These are phyloP conservation scores for Poecilia picta DNA, from an alignment of 2,797 vertebrate genomes.

Conservation along the genomic window DNA sequence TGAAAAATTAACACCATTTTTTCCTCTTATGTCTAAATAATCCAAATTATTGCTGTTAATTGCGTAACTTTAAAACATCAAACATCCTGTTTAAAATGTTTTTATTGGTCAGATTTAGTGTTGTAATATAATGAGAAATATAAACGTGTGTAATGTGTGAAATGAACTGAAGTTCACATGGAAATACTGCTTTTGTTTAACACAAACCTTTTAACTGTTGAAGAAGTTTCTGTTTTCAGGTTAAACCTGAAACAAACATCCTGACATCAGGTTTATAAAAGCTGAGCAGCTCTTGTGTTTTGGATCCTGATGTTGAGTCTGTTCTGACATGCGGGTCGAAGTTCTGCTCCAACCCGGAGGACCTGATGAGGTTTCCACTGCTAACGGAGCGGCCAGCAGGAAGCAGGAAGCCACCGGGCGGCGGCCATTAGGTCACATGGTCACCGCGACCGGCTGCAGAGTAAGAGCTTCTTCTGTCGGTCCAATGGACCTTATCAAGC, in stretches of 20 bases:
- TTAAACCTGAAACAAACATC: too few relatives aligned
- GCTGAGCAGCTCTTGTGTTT: conserved; percentile 2
- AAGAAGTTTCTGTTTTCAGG: not conserved
- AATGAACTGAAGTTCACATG: not conserved
- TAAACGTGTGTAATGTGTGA: not conserved
- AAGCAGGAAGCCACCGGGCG: conserved; percentile 51
- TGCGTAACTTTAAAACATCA: too few relatives aligned
- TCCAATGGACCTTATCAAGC: too few relatives aligned
- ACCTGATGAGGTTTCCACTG: conserved; percentile 68
- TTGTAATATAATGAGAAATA: not conserved
- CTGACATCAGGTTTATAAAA: too few relatives aligned
- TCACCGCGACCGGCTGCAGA: conserved; percentile 68
- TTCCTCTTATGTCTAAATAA: too few relatives aligned
- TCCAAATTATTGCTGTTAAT: too few relatives aligned
- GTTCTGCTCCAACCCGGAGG: conserved; percentile 68
- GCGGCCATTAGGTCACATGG: conserved; percentile 63
- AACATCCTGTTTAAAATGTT: too few relatives aligned
- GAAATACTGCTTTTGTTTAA: not conserved
- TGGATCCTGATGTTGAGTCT: not conserved
- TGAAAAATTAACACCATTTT: too few relatives aligned
- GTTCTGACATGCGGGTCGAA: conserved; percentile 55
- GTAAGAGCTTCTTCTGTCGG: conserved; percentile 64
- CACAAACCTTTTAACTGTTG: not conserved
- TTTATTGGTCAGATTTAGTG: too few relatives aligned
- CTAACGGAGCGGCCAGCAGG: conserved; percentile 56